Percentiles rank a stretch among this genome's conserved stretches.
Conservation (phyloP, 2,797 vertebrate genomes). For the Benthosema pterotum region DNA sequence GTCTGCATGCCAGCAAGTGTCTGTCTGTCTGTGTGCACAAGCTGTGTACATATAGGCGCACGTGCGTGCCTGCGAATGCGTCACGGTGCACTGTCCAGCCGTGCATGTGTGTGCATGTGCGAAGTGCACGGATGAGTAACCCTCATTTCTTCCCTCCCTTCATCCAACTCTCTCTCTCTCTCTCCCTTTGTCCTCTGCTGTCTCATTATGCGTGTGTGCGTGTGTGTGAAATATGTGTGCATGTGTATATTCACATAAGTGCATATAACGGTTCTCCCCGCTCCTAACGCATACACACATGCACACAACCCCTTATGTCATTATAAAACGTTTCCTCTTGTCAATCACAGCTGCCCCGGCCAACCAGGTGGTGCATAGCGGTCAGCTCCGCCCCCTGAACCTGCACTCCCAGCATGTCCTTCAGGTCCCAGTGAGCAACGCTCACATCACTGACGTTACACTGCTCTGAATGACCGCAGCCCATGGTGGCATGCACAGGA, state of each 20-base stretch:
- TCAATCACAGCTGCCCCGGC: slow-evolving; percentile 57
- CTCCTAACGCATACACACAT: too few relatives aligned
- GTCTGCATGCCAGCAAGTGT: not conserved
- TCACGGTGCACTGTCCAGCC: not conserved
- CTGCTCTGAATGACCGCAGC: slow-evolving; percentile 28
- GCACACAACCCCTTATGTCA: slow-evolving; percentile 25
- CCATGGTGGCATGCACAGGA: not conserved
- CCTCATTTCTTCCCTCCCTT: slow-evolving; percentile 29
- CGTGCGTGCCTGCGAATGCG: slow-evolving; percentile 11
- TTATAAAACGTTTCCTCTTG: slow-evolving; percentile 37
- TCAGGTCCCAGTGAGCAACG: slow-evolving; percentile 48
- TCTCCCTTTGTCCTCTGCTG: slow-evolving; percentile 31
- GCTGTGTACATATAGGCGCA: slow-evolving; percentile 10
- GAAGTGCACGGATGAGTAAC: slow-evolving; percentile 49
- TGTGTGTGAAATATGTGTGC: not conserved
- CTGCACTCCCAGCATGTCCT: slow-evolving; percentile 29
- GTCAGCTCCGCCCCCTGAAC: slow-evolving; percentile 63
- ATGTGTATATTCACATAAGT: slow-evolving; percentile 18
- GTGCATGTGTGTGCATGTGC: slow-evolving; percentile 8
- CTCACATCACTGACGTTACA: slow-evolving; percentile 52
- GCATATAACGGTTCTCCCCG: not conserved
- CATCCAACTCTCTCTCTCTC: slow-evolving; percentile 10
- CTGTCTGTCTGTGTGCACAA: slow-evolving; percentile 32
- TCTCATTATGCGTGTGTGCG: slow-evolving; percentile 19
- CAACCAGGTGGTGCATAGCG: slow-evolving; percentile 38